Evolutionary conservation across 2,888 invertebrate genomes (phyloP).

Genomic region (Latrodectus hesperus): DNA sequence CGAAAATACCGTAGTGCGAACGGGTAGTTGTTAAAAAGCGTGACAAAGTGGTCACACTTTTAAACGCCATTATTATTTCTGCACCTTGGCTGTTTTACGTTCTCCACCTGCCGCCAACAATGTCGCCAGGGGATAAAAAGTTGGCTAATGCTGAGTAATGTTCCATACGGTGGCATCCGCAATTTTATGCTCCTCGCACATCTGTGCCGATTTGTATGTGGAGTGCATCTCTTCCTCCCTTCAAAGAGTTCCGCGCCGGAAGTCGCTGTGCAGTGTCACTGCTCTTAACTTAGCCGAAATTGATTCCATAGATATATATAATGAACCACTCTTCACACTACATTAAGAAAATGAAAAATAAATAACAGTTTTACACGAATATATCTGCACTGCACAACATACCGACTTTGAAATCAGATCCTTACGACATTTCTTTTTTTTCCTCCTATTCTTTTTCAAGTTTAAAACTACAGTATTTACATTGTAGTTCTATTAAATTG

Average conservation of each 20-base stretch:
- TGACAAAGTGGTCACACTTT: conserved; percentile 57
- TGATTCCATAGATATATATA: background rate
- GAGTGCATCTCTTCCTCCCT: background rate
- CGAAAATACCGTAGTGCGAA: conserved; percentile 41
- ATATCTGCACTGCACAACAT: no score
- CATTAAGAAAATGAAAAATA: background rate
- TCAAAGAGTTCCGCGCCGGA: conserved; percentile 14
- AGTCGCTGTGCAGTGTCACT: background rate
- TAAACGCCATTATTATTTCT: conserved; percentile 50
- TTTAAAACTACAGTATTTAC: no score
- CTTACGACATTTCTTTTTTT: no score
- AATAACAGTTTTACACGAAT: background rate
- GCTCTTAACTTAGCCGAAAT: background rate
- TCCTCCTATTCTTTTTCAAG: no score
- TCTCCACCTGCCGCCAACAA: conserved; percentile 18
- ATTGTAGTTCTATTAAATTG: no score
- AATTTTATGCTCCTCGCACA: conserved; percentile 60
- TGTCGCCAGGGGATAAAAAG: conserved; percentile 4
- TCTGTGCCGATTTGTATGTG: conserved; percentile 39
- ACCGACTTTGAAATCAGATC: no score
- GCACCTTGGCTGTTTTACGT: conserved; percentile 25
- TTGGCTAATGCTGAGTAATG: conserved; percentile 6
- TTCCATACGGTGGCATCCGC: background rate
- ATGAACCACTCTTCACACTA: background rate
- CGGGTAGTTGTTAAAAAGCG: conserved; percentile 34